Conservation (phyloP, 2,113 vertebrate species). For the Colinus virginianus region DNA sequence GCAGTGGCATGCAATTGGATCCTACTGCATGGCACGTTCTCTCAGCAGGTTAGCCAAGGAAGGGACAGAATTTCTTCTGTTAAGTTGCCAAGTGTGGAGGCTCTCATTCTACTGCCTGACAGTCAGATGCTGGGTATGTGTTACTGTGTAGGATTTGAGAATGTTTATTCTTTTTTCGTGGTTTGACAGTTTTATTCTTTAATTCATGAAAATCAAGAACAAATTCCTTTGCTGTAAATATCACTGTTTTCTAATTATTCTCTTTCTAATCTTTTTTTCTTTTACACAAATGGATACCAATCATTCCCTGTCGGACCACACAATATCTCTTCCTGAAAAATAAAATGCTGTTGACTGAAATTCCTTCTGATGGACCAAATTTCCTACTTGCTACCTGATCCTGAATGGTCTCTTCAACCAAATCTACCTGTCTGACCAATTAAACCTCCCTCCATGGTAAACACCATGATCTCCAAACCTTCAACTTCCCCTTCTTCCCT, state of each 20-base stretch:
- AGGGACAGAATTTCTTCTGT: background rate
- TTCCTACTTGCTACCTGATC: constrained; percentile 85
- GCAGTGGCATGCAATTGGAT: background rate
- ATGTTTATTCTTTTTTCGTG: constrained; percentile 56
- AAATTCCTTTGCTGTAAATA: constrained; percentile 79
- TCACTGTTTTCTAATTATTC: constrained; percentile 83
- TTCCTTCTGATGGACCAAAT: constrained; percentile 85
- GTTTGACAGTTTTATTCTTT: constrained; percentile 62
- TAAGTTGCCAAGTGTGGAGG: background rate
- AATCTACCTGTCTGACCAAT: constrained; percentile 85
- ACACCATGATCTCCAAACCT: constrained; percentile 76
- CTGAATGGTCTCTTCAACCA: constrained; percentile 81
- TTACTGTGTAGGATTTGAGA: background rate
- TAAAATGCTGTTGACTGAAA: constrained; percentile 87
- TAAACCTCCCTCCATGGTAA: constrained; percentile 77
- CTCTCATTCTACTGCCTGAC: background rate
- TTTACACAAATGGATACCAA: constrained; percentile 89
- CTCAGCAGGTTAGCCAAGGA: background rate
- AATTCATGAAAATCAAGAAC: constrained; percentile 70
- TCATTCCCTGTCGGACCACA: constrained; percentile 85
- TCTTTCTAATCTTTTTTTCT: constrained; percentile 80
- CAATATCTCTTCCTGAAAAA: constrained; percentile 86
- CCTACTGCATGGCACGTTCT: accelerated
- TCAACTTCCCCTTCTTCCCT: constrained; percentile 77
- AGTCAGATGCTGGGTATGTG: background rate